phyloP scores from a whole-genome alignment of 2,797 vertebrate genomes.

The Neosilurus hyrtlii region DNA sequence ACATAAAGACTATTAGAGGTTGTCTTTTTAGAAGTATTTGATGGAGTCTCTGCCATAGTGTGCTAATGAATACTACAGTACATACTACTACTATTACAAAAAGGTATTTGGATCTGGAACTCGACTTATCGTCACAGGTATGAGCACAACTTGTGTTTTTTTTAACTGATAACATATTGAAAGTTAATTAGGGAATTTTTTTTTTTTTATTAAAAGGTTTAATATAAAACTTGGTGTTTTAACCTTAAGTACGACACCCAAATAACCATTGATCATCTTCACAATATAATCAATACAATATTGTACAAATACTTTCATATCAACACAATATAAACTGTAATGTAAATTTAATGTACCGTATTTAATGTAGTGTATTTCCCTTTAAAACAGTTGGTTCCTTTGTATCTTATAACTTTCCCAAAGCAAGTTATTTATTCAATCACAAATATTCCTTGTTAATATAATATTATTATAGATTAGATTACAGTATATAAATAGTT shows the following conservation, averaged over 20 bases:
- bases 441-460: not conserved
- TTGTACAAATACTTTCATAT: no score
- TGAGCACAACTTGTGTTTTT: not conserved
- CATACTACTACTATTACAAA: not conserved
- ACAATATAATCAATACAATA: no score
- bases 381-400: not conserved
- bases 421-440: not conserved
- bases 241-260: not conserved
- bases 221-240: no score
- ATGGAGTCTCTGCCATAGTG: not conserved
- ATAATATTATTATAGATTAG: not conserved
- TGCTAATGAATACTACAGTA: not conserved
- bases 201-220: no score
- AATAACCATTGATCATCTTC: not conserved
- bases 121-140: not conserved
- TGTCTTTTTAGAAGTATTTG: not conserved
- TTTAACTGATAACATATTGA: not conserved
- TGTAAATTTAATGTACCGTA: not conserved
- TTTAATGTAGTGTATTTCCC: no score
- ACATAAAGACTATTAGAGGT: no score
- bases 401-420: not conserved
- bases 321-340: not conserved
- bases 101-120: constrained; percentile 3
- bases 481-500: not conserved
- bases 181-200: not conserved